These are phyloP conservation scores for Scarus forsteni DNA, from an alignment of 2,797 vertebrate species.

Conservation along the genomic window DNA sequence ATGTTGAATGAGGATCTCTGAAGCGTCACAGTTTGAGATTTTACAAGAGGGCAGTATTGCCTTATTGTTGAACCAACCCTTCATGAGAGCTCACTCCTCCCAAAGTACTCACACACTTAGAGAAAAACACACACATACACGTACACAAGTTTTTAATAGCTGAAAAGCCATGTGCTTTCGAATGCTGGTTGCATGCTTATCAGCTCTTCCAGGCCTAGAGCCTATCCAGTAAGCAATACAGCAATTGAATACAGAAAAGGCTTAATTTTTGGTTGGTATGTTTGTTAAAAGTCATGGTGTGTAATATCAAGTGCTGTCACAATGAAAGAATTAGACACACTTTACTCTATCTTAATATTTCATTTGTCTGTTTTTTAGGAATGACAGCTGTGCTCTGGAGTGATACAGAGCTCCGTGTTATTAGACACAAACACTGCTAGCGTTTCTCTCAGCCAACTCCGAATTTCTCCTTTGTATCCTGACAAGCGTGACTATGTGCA, in stretches of 20 bases:
- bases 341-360: conserved; percentile 34
- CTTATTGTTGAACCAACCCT: conserved; percentile 28
- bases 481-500: conserved; percentile 29
- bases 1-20: background rate
- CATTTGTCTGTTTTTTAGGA: conserved; percentile 34
- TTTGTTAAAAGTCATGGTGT: conserved; percentile 55
- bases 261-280: conserved; percentile 43
- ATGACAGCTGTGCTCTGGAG: conserved; percentile 37
- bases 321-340: conserved; percentile 50
- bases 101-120: conserved; percentile 10
- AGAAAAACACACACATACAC: background rate
- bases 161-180: conserved; percentile 55
- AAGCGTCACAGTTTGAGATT: conserved; percentile 1
- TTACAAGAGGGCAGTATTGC: conserved; percentile 65
- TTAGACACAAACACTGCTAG: conserved; percentile 20
- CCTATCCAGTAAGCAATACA: conserved; percentile 62
- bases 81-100: background rate
- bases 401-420: conserved; percentile 25
- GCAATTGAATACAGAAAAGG: conserved; percentile 66
- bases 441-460: conserved; percentile 23
- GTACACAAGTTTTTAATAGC: conserved; percentile 47
- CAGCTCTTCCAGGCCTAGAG: conserved; percentile 65
- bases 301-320: conserved; percentile 49
- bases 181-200: conserved; percentile 70
- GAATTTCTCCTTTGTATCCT: conserved; percentile 21